Evolutionary conservation across 2,113 vertebrate genomes (phyloP).

Genomic region (Telmatochromis sp.): DNA sequence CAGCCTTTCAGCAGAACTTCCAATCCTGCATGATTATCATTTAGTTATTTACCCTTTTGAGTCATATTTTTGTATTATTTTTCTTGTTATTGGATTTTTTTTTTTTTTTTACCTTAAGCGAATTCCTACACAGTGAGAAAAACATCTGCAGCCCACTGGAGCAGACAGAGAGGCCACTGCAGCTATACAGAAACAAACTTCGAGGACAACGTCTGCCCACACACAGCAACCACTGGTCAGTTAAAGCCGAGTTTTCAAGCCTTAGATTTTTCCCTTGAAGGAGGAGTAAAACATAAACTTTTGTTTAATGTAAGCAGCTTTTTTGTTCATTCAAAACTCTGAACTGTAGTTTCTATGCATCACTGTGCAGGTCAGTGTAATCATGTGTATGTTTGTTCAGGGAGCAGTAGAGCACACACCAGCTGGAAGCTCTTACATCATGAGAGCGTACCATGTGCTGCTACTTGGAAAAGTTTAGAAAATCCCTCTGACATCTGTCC

Average conservation of each 20-base stretch:
- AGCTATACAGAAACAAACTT: constrained; percentile 45
- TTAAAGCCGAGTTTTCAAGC: constrained; percentile 35
- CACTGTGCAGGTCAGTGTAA: constrained; percentile 41
- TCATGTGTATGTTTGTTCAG: constrained; percentile 75
- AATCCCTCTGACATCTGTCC: not conserved
- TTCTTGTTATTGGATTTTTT: not conserved
- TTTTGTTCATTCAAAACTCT: not conserved
- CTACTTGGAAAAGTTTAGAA: not conserved
- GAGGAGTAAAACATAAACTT: not conserved
- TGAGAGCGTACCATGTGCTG: constrained; percentile 68
- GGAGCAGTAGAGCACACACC: constrained; percentile 56
- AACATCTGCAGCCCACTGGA: constrained; percentile 31
- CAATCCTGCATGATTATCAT: not conserved
- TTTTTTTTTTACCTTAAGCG: constrained; percentile 54
- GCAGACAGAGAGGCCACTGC: constrained; percentile 25
- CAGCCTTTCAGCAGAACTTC: not conserved
- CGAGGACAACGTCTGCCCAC: constrained; percentile 14
- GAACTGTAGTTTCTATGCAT: not conserved
- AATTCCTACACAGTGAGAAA: constrained; percentile 44
- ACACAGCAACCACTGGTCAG: constrained; percentile 13
- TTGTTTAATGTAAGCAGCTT: not conserved
- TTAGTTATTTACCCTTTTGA: not conserved
- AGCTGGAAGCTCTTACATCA: constrained; percentile 48
- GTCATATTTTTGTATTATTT: not conserved
- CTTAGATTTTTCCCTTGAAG: constrained; percentile 55